Base-by-base conservation (phyloP, 2,888 invertebrate species). In the Germaria angustata region DNA sequence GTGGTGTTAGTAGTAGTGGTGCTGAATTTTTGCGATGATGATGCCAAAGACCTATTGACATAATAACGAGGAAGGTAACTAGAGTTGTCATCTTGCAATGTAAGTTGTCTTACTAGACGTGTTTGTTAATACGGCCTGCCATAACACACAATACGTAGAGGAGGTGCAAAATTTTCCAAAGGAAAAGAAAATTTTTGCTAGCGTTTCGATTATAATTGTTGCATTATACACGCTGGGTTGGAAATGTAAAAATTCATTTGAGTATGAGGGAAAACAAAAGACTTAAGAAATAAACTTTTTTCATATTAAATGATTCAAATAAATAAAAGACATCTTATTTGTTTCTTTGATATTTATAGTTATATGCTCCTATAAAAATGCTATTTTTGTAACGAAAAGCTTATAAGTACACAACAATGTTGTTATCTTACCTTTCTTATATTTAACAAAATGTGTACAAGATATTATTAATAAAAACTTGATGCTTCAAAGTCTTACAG, bases 21-120 rank as follows among this genome's bases (percentile, higher is more conserved):
- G 28, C 28, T 28, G 28, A 2, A 6, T 63, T 13, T 36, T 41
- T 34, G 32, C 15, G 41, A 20, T 57, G 59, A 49, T 68, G 51
- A 28, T 51, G 81, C 84, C 84, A 84, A 85, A 88, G 87, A 87
- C 89, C 89, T 87, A 89, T 90, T 89, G 89, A 89, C 89, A 90
- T 90, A 89, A 89, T 90, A 89, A 89, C 89, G 86, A 89, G 89
- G 90, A 89, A 89, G 89, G 88, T 87, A 89, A 89, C 86, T 85
- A 86, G 84, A 88, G 86, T 85, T 85, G 84, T 84, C 78, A 69
- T 79, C 46, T 57, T 65, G 41, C 46, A 71, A 28, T 28, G 49
- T 39, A 32, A 39, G 46, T 65, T 57, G 49, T 59, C 24, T 59
- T 22, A 71, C 63, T n/a, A 65, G 65, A 61, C 63, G 44, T 61